Base-by-base conservation (phyloP, 2,113 vertebrate genomes). In the Sylvietta virens region DNA sequence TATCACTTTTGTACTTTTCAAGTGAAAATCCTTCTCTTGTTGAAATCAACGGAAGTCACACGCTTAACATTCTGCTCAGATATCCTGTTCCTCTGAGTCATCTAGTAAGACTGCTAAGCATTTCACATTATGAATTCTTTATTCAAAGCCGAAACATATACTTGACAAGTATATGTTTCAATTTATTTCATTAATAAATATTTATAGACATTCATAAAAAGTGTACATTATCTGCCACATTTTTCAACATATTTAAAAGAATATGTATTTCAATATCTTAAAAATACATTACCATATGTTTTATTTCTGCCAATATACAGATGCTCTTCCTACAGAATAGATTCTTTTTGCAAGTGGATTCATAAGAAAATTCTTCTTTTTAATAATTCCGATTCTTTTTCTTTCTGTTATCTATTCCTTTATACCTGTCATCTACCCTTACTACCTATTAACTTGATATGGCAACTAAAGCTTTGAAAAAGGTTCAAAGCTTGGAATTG, bases 181-280 rank as follows among this genome's bases (percentile, higher is more conserved):
- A 56, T 84, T 11, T n/a, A 91, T 91, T 72, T 71, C 10, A 91
- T 39, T 92, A 53, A 81, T 92, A 96, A 98, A 92, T 90, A 86
- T 95, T 93, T 94, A 92, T 48, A 93, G 91, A 54, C 10, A 20
- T 82, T 94, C 85, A 72, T 67, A 67, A 95, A 82, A 91, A 88
- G 37, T 77, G 77, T 58, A 54, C 35, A 40, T 73, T 94, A 81
- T 60, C 26, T 73, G 47, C 42, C 88, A 81, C 85, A 88, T 93
- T 96, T 97, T 94, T 96, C 37, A 96, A 71, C 84, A 94, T 95
- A 95, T 90, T 97, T 92, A 95, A 92, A 90, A 66, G 16, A 90
- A 66, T 57, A 66, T 90, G 42, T 57, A 88, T 65, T 22, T 95
- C 57, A 61, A 21, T 67, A 39, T 79, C 44, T 81, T 65, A 60